Evolutionary conservation across 2,888 invertebrate genomes (phyloP).

Genomic region (Tetragnatha montana): DNA sequence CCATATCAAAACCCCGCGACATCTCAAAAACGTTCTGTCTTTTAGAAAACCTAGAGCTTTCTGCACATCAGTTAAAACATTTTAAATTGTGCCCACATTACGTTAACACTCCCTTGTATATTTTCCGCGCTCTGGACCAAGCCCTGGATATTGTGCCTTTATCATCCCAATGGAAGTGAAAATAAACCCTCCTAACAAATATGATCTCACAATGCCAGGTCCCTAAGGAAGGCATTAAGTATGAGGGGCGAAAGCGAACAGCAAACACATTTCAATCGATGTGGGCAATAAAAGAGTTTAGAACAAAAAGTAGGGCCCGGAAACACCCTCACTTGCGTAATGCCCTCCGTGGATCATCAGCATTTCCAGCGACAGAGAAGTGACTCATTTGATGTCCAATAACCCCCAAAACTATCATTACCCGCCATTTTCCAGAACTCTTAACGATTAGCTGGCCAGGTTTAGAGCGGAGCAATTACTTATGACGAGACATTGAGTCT

Average conservation of each 20-base stretch:
- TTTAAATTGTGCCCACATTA: too few relatives aligned
- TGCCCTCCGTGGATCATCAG: slow-evolving; percentile 33
- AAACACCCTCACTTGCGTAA: slow-evolving; percentile 32
- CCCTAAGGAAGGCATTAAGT: not conserved
- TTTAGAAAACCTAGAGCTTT: too few relatives aligned
- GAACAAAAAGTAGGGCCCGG: slow-evolving; percentile 1
- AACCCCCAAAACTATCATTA: slow-evolving; percentile 53
- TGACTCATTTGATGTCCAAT: slow-evolving; percentile 60
- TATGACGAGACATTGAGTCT: slow-evolving; percentile 39
- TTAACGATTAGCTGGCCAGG: slow-evolving; percentile 53
- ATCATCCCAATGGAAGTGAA: too few relatives aligned
- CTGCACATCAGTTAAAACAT: too few relatives aligned
- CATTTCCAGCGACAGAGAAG: slow-evolving; percentile 35
- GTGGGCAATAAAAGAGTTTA: slow-evolving; percentile 8
- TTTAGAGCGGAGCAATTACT: slow-evolving; percentile 47
- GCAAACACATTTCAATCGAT: slow-evolving; percentile 12
- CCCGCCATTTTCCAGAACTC: slow-evolving; percentile 46
- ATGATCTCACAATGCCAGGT: not conserved
- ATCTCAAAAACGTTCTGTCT: too few relatives aligned
- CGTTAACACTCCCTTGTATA: too few relatives aligned
- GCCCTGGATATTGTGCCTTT: too few relatives aligned
- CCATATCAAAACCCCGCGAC: too few relatives aligned
- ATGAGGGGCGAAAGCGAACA: not conserved
- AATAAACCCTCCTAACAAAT: not conserved
- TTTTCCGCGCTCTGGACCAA: too few relatives aligned